phyloP scores from a whole-genome alignment of 2,888 invertebrate genomes.

The Strigamia crassipes region DNA sequence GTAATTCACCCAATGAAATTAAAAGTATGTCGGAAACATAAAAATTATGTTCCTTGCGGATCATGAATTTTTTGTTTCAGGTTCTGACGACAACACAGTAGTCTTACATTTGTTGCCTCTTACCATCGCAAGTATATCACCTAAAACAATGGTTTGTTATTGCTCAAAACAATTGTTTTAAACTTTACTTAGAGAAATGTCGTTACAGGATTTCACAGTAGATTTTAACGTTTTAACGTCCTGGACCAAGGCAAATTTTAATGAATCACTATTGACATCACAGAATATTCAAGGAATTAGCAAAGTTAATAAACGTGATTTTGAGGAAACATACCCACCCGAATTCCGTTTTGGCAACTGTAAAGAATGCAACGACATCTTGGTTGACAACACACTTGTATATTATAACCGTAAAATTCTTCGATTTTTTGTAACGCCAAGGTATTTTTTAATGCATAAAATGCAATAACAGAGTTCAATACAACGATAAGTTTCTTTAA shows the following conservation, averaged over 20 bases:
- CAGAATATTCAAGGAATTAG: background rate
- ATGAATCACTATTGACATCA: background rate
- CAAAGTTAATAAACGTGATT: background rate
- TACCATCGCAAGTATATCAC: background rate
- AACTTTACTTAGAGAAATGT: background rate
- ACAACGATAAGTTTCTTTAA: background rate
- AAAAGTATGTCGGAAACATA: no score
- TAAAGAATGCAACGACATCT: background rate
- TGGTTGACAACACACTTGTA: background rate
- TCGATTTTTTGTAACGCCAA: background rate
- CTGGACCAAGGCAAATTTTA: background rate
- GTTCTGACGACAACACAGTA: background rate
- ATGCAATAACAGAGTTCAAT: no score
- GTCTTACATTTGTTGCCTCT: background rate
- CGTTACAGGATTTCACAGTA: constrained; percentile 8
- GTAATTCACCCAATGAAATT: no score
- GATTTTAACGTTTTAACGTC: background rate
- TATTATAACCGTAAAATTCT: background rate
- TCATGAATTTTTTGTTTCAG: background rate
- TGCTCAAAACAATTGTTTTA: background rate
- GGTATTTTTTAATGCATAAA: background rate
- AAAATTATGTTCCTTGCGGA: no score
- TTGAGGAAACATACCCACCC: background rate
- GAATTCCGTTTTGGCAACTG: background rate
- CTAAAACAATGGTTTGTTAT: background rate